These are phyloP conservation scores for Cherax quadricarinatus DNA, from an alignment of 1,140 invertebrate species.

Conservation along the genomic window DNA sequence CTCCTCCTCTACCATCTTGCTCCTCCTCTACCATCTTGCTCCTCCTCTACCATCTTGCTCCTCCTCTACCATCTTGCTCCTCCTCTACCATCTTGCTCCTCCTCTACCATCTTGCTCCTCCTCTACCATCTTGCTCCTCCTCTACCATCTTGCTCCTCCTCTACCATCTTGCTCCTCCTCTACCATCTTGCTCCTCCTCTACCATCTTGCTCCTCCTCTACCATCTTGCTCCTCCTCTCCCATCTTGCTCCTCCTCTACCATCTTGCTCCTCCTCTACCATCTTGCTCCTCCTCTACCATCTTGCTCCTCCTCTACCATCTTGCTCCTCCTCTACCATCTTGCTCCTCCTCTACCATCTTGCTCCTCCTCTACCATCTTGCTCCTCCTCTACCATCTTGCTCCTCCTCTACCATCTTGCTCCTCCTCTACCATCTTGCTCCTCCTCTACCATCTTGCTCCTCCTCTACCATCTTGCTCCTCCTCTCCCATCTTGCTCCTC, in stretches of 20 bases:
- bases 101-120: neutral
- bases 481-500: neutral
- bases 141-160: neutral
- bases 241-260: neutral
- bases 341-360: neutral
- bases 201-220: neutral
- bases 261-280: neutral
- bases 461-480: neutral
- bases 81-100: neutral
- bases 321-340: neutral
- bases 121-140: neutral
- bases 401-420: neutral
- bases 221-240: neutral
- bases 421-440: neutral
- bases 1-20: neutral
- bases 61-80: too few species aligned
- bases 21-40: neutral
- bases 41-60: too few species aligned
- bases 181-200: neutral
- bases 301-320: neutral
- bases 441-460: neutral
- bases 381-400: neutral
- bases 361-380: neutral
- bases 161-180: neutral
- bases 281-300: neutral